Conservation (phyloP, 2,113 vertebrate genomes). For the Lepus timidus region DNA sequence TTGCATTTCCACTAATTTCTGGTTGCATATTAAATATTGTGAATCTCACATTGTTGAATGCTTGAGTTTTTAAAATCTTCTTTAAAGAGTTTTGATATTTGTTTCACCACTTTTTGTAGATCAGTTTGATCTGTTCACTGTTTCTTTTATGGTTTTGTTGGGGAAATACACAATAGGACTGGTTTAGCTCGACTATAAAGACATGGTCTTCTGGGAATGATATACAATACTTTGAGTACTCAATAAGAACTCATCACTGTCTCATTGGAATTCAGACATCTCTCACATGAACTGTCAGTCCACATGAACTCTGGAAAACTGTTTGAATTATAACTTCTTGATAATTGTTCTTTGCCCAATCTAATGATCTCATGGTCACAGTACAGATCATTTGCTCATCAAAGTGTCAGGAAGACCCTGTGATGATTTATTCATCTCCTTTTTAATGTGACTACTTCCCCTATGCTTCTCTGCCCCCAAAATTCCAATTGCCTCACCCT, state of each 20-base stretch:
- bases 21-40: not conserved
- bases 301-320: not conserved
- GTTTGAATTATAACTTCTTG: not conserved
- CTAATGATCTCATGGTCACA: not conserved
- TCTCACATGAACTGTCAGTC: not conserved
- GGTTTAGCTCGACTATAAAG: not conserved
- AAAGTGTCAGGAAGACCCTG: not conserved
- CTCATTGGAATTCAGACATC: not conserved
- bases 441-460: not conserved
- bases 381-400: not conserved
- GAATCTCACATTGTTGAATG: not conserved
- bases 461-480: not conserved
- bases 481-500: not conserved
- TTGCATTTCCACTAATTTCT: not conserved
- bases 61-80: not conserved
- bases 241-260: not conserved
- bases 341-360: not conserved
- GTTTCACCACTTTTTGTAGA: not conserved
- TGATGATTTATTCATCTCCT: not conserved
- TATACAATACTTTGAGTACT: not conserved
- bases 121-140: not conserved
- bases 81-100: not conserved
- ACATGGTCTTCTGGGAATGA: not conserved
- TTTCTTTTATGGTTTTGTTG: not conserved
- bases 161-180: not conserved